Evolutionary conservation across 2,797 vertebrate genomes (phyloP), one percentile per base, ranked within the genome.

Genomic region (Helarctos malayanus): DNA sequence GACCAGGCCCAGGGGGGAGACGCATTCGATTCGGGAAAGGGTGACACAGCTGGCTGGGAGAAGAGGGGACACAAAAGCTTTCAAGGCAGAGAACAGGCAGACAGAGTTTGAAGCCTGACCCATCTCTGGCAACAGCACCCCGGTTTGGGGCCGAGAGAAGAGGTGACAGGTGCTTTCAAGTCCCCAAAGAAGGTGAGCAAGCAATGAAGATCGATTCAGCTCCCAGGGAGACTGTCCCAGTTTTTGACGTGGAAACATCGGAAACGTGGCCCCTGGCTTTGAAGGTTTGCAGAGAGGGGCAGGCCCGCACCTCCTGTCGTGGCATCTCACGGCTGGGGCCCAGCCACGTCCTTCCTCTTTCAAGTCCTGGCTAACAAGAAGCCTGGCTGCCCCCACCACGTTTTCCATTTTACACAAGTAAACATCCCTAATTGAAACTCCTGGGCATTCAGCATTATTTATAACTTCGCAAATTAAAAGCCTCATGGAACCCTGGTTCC

Each of bases 381-480:
- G 49, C 49, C 76, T 21, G 29, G 12, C 63, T n/a, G 23, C 87
- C 63, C 89, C 35, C 1, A 0, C 45, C 94, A 47, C 65, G 1
- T 7, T 35, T 45, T 27, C 57, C 73, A 21, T 57, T 84, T 88
- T 88, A 65, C 57, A 45, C 96, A 38, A 95, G 88, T 82, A 94
- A 96, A 94, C 93, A 94, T 68, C 71, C 89, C 92, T 97, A 91
- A 96, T 96, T 92, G 94, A 90, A 94, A 92, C 97, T 94, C 95
- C 71, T 87, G 80, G 92, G 91, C 91, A 89, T 94, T 97, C 89
- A 76, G n/a, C 91, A 86, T 93, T 95, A 92, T 96, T 97, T 94
- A 82, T 82, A 92, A 95, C 95, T 88, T 59, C 0, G 1, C 29
- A 76, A 91, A 88, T 85, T 92, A 94, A 96, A 81, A 95, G 78